Conservation (phyloP, 2,888 invertebrate genomes). For the Sinhomidia bicolor region DNA sequence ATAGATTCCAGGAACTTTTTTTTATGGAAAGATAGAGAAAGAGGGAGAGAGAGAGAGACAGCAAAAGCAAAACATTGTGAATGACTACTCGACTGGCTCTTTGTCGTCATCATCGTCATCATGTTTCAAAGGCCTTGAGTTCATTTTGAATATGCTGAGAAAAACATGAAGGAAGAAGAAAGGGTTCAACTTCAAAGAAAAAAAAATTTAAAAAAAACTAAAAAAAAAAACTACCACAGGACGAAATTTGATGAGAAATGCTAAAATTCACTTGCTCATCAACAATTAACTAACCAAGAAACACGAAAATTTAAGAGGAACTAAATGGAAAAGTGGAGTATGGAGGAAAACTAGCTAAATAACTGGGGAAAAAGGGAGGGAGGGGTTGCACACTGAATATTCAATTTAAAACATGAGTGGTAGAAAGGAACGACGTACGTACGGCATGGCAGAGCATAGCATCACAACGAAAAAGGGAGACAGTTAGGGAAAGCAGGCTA, state of each 20-base stretch:
- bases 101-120: too few relatives aligned
- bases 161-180: background rate
- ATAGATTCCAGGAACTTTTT: too few relatives aligned
- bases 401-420: constrained; percentile 39
- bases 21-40: too few relatives aligned
- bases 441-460: too few relatives aligned
- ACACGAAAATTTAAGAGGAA: background rate
- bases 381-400: constrained; percentile 56
- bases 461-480: too few relatives aligned
- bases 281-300: constrained; percentile 49
- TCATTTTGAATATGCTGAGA: background rate
- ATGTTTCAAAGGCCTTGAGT: constrained; percentile 6
- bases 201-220: too few relatives aligned
- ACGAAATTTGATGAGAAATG: constrained; percentile 20
- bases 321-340: background rate
- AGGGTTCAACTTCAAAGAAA: background rate
- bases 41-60: too few relatives aligned
- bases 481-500: too few relatives aligned
- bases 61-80: too few relatives aligned
- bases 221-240: too few relatives aligned
- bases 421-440: background rate
- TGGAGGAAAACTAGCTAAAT: background rate
- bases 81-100: too few relatives aligned
- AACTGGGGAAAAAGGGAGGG: background rate
- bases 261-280: constrained; percentile 29